These are phyloP conservation scores for Erebia ligea DNA, from an alignment of 2,888 invertebrate species.

Conservation along the genomic window DNA sequence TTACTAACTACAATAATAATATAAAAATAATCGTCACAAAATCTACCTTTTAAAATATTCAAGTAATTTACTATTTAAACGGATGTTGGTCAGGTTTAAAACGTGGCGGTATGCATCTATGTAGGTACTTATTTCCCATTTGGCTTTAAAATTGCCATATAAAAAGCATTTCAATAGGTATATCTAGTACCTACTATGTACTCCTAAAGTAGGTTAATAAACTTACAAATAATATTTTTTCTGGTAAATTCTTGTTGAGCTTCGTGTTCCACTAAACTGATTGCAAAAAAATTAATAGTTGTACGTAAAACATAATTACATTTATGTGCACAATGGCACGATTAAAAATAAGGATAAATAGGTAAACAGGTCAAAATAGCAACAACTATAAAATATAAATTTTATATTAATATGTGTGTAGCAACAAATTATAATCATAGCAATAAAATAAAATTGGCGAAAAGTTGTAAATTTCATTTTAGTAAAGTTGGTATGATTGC, in stretches of 20 bases:
- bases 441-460: constrained; percentile 24
- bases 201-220: background rate
- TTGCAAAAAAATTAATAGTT: too few species aligned
- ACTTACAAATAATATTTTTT: too few species aligned
- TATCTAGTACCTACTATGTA: background rate
- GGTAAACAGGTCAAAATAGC: background rate
- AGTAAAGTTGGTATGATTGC: constrained; percentile 26
- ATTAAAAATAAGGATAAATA: background rate
- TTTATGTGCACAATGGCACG: too few species aligned
- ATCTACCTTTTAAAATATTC: too few species aligned
- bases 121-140: constrained; percentile 9
- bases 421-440: constrained; percentile 7
- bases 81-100: background rate
- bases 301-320: too few species aligned
- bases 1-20: too few species aligned
- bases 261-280: too few species aligned
- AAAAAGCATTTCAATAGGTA: background rate
- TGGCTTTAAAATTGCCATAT: background rate
- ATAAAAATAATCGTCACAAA: too few species aligned
- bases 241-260: too few species aligned
- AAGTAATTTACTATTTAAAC: background rate
- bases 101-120: constrained; percentile 2
- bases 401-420: background rate
- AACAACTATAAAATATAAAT: constrained; percentile 2
- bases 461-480: constrained; percentile 22